These are phyloP conservation scores for Drosophila parthenogenetica DNA, from an alignment of 2,888 invertebrate genomes.

Conservation along the genomic window DNA sequence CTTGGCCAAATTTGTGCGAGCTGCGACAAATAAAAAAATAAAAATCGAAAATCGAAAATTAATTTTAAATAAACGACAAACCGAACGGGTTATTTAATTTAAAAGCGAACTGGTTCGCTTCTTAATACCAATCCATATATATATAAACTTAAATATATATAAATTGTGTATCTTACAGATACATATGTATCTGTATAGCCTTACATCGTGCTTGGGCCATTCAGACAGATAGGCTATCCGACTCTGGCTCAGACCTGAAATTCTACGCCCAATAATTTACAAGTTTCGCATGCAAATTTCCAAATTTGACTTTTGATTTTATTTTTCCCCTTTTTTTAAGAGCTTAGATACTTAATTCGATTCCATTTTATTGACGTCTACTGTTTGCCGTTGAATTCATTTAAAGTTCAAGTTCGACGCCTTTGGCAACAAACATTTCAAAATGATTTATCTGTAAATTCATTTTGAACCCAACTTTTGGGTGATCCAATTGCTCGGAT, in stretches of 20 bases:
- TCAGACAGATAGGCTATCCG: conserved; percentile 46
- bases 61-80: conserved; percentile 61
- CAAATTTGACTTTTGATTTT: conserved; percentile 28
- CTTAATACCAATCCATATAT: conserved; percentile 20
- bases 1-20: conserved; percentile 53
- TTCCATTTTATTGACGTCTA: conserved; percentile 44
- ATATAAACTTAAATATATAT: conserved; percentile 1
- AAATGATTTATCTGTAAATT: conserved; percentile 21
- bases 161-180: conserved; percentile 11
- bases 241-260: conserved; percentile 30
- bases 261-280: conserved; percentile 57
- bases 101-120: conserved; percentile 64
- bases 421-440: conserved; percentile 47
- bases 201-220: conserved; percentile 23
- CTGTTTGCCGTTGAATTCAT: conserved; percentile 28
- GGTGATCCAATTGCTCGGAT: conserved; percentile 8
- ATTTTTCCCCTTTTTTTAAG: not conserved
- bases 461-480: conserved; percentile 9
- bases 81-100: conserved; percentile 68
- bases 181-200: conserved; percentile 16
- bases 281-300: conserved; percentile 69
- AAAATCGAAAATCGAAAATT: conserved; percentile 56
- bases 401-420: conserved; percentile 39
- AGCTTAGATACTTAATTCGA: conserved; percentile 22
- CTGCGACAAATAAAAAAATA: conserved; percentile 50